Base-by-base conservation (phyloP, 2,113 vertebrate species). In the Talpa occidentalis region DNA sequence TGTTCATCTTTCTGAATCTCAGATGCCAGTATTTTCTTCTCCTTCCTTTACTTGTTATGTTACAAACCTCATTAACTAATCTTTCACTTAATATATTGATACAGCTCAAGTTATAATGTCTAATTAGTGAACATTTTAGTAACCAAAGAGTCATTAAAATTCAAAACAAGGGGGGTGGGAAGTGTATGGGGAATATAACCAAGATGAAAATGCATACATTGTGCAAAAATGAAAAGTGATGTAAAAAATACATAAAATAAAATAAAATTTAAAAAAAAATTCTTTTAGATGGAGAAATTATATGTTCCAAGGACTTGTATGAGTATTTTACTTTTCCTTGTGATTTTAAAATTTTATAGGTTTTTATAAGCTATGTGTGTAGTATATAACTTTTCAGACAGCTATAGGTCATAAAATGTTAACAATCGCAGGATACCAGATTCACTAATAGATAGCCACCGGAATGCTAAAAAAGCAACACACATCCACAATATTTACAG, bases 1-100 rank as follows among this genome's bases (percentile, higher is more conserved):
- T 85, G 52, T 69, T 86, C 42, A 69, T 64, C 19, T 66, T 82
- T 70, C 30, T 9, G 28, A 86, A 49, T 54, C 56, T 94, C 37
- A 88, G 85, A 89, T 79, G 32, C 26, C 60, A 79, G 24, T 49
- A 66, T 95, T 95, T 95, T n/a, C 17, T 93, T 91, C 17, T 85
- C 10, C 35, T 88, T 93, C 22, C 22, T 16, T 95, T 91, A 26
- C 24, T 47, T 44, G 7, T 35, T 85, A 85, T 69, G 69, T 64
- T 84, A 94, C 16, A 72, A 77, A 91, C 22, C 4, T 90, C 37
- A 77, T 90, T 84, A 92, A n/a, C 37, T 88, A 88, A 88, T 90
- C 35, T 78, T 21, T 78, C 64, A 67, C 62, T 81, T 62, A 6
- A 94, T 85, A 42, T 78, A 52, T 52, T 52, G 49, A 52, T 52